These are phyloP conservation scores for Sclerodermus sp. DNA, from an alignment of 2,888 invertebrate species.

Conservation along the genomic window DNA sequence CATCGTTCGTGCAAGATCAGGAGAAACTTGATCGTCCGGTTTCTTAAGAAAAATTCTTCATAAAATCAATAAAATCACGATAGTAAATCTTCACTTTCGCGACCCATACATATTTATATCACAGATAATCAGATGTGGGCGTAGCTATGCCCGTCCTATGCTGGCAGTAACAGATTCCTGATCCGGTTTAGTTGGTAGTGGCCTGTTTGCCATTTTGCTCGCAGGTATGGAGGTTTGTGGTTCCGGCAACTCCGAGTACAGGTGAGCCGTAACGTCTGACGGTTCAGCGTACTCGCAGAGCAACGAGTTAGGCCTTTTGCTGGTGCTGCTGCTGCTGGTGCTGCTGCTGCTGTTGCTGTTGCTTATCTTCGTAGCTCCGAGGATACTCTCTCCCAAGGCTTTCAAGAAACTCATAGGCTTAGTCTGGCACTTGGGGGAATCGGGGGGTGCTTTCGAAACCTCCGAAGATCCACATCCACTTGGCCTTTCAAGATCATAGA, in stretches of 20 bases:
- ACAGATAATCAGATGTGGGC: constrained; percentile 42
- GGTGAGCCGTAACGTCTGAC: constrained; percentile 60
- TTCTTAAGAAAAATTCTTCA: too few relatives aligned
- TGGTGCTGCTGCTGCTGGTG: constrained; percentile 18
- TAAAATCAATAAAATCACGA: not conserved
- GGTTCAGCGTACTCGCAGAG: constrained; percentile 64
- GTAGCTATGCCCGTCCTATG: constrained; percentile 34
- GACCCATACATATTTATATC: constrained; percentile 30
- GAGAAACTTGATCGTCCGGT: too few relatives aligned
- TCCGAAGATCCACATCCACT: constrained; percentile 9
- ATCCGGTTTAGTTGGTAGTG: constrained; percentile 70
- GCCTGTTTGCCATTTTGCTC: constrained; percentile 68
- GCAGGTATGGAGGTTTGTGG: constrained; percentile 57
- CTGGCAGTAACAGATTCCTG: constrained; percentile 38
- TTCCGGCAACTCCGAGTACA: constrained; percentile 63
- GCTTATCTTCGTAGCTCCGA: constrained; percentile 33
- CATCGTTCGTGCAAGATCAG: too few relatives aligned
- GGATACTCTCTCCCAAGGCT: constrained; percentile 64
- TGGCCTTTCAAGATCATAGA: constrained; percentile 2
- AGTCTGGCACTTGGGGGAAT: constrained; percentile 35
- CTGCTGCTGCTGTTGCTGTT: constrained; percentile 16
- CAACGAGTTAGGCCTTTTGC: constrained; percentile 50
- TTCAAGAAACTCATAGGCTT: constrained; percentile 65
- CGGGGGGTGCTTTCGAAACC: constrained; percentile 1
- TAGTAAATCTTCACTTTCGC: constrained; percentile 7